Evolutionary conservation across 2,797 vertebrate genomes (phyloP).

Genomic region (Gymnocypris eckloni): DNA sequence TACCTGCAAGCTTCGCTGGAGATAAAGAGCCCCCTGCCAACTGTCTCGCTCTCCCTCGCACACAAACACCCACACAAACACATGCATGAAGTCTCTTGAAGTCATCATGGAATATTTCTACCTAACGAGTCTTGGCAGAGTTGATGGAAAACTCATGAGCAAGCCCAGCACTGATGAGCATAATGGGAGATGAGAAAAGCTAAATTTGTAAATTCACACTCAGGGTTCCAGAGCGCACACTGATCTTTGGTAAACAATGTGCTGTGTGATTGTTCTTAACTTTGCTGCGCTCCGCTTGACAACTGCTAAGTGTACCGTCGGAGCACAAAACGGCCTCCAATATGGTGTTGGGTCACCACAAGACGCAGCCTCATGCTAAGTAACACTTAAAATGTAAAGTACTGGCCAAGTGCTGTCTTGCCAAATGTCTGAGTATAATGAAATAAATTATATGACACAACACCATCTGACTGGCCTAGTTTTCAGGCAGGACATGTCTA

Average conservation of each 20-base stretch:
- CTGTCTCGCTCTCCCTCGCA: not conserved
- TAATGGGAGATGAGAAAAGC: slow-evolving; percentile 41
- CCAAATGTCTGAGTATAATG: slow-evolving; percentile 22
- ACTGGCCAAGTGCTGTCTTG: slow-evolving; percentile 14
- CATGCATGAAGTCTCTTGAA: slow-evolving; percentile 13
- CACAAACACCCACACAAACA: slow-evolving; percentile 15
- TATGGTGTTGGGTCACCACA: slow-evolving; percentile 15
- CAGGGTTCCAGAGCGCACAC: slow-evolving; percentile 14
- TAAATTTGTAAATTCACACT: slow-evolving; percentile 48
- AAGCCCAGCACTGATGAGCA: slow-evolving; percentile 35
- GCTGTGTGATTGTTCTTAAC: slow-evolving; percentile 51
- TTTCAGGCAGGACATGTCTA: slow-evolving; percentile 19
- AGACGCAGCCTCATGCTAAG: slow-evolving; percentile 16
- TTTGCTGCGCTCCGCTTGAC: slow-evolving; percentile 32
- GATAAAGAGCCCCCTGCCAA: slow-evolving; percentile 20
- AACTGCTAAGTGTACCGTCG: slow-evolving; percentile 4
- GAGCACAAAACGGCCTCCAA: slow-evolving; percentile 11
- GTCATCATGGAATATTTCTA: slow-evolving; percentile 40
- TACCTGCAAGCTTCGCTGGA: slow-evolving; percentile 37
- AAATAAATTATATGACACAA: slow-evolving; percentile 19
- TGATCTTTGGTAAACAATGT: slow-evolving; percentile 38
- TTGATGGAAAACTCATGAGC: slow-evolving; percentile 40
- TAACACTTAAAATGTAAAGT: slow-evolving; percentile 18
- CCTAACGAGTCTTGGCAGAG: slow-evolving; percentile 48
- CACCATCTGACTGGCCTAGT: slow-evolving; percentile 20